A percentile compares a stretch with the other conserved stretches of the same genome.
phyloP scores from a whole-genome alignment of 2,888 invertebrate species.

The Didymodactylos carnosus region DNA sequence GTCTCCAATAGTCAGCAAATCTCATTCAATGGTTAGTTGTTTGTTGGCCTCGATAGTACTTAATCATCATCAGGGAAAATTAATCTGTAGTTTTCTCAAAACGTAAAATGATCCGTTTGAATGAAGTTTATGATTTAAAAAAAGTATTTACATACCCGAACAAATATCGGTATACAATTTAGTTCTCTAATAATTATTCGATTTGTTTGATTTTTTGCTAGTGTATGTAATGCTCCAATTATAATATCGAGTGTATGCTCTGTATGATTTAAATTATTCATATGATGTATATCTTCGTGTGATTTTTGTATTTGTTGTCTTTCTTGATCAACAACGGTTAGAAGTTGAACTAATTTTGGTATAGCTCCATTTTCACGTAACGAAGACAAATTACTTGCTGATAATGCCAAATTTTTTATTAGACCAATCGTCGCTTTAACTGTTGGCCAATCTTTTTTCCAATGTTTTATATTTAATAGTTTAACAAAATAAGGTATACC shows the following conservation, averaged over 20 bases:
- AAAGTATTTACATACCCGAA: background rate
- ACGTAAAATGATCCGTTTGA: too few relatives aligned
- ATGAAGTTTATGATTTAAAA: too few relatives aligned
- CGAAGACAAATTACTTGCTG: background rate
- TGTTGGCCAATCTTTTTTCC: background rate
- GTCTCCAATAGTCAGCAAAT: too few relatives aligned
- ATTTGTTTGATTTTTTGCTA: background rate
- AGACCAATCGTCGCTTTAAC: background rate
- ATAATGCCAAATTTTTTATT: background rate
- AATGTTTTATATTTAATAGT: background rate
- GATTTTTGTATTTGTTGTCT: background rate
- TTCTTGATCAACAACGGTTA: background rate
- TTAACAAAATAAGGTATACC: background rate
- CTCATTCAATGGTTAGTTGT: too few relatives aligned
- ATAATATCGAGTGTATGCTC: conserved; percentile 1
- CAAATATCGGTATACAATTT: background rate
- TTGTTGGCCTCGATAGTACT: too few relatives aligned
- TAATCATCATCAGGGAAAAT: too few relatives aligned
- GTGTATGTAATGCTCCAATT: background rate
- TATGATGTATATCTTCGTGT: background rate
- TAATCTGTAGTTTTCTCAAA: too few relatives aligned
- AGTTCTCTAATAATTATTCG: background rate
- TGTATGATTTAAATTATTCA: background rate
- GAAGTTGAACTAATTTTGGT: background rate
- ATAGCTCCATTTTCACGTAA: background rate